These are phyloP conservation scores for Nixonia krombeini DNA, from an alignment of 1,140 invertebrate genomes.

Conservation along the genomic window DNA sequence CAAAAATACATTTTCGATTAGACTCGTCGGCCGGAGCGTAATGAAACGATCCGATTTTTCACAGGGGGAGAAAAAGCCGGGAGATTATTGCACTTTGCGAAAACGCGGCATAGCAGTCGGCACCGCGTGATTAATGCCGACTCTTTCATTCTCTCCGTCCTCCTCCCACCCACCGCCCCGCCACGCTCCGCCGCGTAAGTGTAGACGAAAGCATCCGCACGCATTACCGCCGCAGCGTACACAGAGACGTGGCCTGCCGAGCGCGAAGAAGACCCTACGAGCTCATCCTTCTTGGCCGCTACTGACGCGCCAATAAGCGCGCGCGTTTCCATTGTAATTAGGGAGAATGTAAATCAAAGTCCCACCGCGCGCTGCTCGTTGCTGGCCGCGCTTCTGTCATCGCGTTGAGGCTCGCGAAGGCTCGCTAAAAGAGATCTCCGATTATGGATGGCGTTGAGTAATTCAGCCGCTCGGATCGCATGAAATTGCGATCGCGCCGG, in stretches of 20 bases:
- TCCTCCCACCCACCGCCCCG: too few species aligned
- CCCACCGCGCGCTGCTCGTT: conserved; percentile 36
- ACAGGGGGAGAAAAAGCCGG: not conserved
- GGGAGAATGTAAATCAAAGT: conserved; percentile 67
- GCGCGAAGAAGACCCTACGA: conserved; percentile 1
- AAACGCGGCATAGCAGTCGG: conserved; percentile 1
- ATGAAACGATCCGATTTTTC: not conserved
- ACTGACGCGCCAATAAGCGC: conserved; percentile 63
- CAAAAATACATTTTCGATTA: too few species aligned
- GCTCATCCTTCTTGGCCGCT: conserved; percentile 51
- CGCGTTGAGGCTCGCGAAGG: not conserved
- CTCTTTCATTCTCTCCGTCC: too few species aligned
- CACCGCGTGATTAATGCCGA: not conserved
- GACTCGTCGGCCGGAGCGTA: too few species aligned
- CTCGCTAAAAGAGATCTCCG: conserved; percentile 9
- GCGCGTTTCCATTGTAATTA: conserved; percentile 67
- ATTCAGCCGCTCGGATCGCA: not conserved
- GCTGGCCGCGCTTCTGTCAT: conserved; percentile 17
- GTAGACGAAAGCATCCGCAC: conserved; percentile 1
- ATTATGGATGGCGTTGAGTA: conserved; percentile 2
- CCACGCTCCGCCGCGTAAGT: too few species aligned
- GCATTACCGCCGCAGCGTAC: conserved; percentile 6
- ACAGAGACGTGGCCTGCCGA: too few species aligned
- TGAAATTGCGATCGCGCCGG: conserved; percentile 3
- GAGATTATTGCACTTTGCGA: not conserved